These are phyloP conservation scores for Scomber japonicus DNA, from an alignment of 2,113 vertebrate species.

Conservation along the genomic window DNA sequence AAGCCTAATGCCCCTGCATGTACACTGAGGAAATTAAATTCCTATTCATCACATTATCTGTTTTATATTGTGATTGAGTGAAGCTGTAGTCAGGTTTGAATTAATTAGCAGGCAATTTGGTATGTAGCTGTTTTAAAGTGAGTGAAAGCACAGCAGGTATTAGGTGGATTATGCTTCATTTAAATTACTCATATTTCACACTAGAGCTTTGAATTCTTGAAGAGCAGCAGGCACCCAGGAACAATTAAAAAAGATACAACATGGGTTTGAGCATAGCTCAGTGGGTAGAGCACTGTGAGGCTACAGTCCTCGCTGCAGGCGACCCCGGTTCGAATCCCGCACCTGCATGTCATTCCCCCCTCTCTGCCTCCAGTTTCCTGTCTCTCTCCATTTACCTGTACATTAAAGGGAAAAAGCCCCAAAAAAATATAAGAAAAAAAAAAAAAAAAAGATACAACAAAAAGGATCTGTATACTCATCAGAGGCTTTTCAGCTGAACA, in stretches of 20 bases:
- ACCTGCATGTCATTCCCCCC: no score
- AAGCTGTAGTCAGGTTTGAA: not conserved
- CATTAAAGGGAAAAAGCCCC: no score
- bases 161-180: not conserved
- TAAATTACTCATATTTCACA: not conserved
- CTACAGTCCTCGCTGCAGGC: no score
- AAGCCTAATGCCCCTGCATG: not conserved
- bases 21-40: not conserved
- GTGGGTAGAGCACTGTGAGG: no score
- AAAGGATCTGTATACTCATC: not conserved
- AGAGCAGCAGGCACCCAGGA: not conserved
- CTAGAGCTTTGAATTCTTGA: not conserved
- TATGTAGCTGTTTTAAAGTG: not conserved
- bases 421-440: no score
- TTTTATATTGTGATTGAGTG: conserved; percentile 3
- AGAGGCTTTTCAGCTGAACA: not conserved
- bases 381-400: no score
- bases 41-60: not conserved
- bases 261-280: no score
- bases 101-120: not conserved
- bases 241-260: not conserved
- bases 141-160: not conserved
- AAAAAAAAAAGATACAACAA: not conserved
- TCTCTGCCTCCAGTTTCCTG: no score
- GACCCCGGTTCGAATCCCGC: no score